These are phyloP conservation scores for Brenthis hecate DNA, from an alignment of 2,888 invertebrate genomes.

Conservation along the genomic window DNA sequence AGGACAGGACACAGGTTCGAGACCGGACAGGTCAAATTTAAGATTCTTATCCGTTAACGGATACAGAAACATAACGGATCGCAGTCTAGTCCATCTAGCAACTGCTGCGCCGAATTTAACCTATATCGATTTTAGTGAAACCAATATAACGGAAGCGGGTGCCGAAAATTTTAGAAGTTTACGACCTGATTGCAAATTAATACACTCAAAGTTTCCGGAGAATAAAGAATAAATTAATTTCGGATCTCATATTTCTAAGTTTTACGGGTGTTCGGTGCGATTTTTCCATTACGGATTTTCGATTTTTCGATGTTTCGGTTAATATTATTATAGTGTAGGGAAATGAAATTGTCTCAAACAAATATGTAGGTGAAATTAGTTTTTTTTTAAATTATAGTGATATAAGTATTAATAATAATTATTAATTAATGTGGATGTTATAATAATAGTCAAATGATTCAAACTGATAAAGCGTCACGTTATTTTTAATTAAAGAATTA, in stretches of 20 bases:
- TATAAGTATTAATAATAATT: too few species aligned
- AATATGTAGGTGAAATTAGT: too few species aligned
- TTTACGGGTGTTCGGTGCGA: neutral
- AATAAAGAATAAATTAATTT: slow-evolving; percentile 16
- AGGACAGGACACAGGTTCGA: slow-evolving; percentile 33
- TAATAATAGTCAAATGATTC: too few species aligned
- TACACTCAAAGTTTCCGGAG: slow-evolving; percentile 46
- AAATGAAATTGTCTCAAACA: too few species aligned
- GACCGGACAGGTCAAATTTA: slow-evolving; percentile 73
- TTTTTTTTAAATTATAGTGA: too few species aligned
- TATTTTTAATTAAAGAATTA: too few species aligned
- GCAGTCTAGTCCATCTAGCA: slow-evolving; percentile 83
- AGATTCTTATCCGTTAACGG: slow-evolving; percentile 80
- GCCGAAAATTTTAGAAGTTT: slow-evolving; percentile 82
- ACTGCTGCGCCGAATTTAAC: slow-evolving; percentile 82
- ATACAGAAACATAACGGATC: slow-evolving; percentile 84
- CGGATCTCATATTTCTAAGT: slow-evolving; percentile 19
- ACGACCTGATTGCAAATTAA: slow-evolving; percentile 83
- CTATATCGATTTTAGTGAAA: slow-evolving; percentile 85
- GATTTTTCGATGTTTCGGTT: too few species aligned
- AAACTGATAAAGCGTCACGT: too few species aligned
- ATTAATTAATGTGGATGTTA: too few species aligned
- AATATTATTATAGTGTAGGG: too few species aligned
- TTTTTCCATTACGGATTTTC: neutral
- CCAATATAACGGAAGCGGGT: slow-evolving; percentile 83